Percentiles rank a stretch among this genome's conserved stretches.
These are phyloP conservation scores for Bovichtus variegatus DNA, from an alignment of 2,797 vertebrate genomes.

Conservation along the genomic window DNA sequence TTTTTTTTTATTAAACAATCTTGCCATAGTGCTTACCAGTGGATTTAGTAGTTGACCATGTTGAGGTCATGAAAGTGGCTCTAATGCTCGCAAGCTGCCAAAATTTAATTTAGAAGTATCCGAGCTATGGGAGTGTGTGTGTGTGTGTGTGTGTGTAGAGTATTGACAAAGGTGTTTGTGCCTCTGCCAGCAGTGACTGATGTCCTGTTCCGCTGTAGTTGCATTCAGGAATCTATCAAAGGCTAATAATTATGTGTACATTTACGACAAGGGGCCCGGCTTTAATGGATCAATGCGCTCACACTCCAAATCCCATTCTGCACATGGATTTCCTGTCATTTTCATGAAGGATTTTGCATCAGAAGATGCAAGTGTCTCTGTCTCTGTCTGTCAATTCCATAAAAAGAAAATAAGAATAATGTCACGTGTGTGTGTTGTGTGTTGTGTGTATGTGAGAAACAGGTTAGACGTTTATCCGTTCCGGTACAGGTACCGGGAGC, in stretches of 20 bases:
- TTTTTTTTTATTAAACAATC: no score
- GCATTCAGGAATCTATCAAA: constrained; percentile 72
- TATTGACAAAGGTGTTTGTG: constrained; percentile 65
- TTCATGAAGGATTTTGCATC: constrained; percentile 70
- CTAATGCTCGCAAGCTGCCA: constrained; percentile 39
- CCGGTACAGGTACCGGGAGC: no score
- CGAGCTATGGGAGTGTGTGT: constrained; percentile 35
- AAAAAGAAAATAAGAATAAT: no score
- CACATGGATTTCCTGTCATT: constrained; percentile 82
- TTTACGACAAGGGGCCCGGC: constrained; percentile 66
- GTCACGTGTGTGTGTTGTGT: no score
- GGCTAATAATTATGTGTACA: constrained; percentile 81
- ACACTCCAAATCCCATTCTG: constrained; percentile 66
- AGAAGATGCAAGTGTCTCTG: constrained; percentile 34
- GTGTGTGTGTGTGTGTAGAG: no score
- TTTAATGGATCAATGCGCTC: constrained; percentile 74
- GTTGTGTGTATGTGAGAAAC: no score
- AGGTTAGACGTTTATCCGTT: no score
- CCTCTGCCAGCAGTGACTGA: constrained; percentile 62
- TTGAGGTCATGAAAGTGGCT: constrained; percentile 63
- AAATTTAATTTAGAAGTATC: constrained; percentile 58
- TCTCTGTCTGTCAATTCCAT: neutral
- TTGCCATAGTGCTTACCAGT: no score
- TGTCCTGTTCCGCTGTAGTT: constrained; percentile 40
- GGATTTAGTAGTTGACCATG: no score